phyloP scores from a whole-genome alignment of 2,888 invertebrate genomes.

The Stomorhina lunata region DNA sequence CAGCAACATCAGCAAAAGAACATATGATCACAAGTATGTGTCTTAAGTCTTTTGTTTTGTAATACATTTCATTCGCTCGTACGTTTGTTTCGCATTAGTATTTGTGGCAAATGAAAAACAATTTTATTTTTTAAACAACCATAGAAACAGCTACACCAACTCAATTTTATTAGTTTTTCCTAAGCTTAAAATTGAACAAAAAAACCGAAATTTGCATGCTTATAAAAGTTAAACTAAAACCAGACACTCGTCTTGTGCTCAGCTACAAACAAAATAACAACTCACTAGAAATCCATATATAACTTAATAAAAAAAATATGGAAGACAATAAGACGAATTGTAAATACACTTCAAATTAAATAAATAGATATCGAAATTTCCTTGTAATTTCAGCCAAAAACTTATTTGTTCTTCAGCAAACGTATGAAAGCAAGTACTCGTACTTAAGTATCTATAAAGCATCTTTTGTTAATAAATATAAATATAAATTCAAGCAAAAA shows the following conservation, averaged over 20 bases:
- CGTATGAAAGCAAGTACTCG: not conserved
- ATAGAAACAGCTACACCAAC: conserved; percentile 43
- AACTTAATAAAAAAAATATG: not conserved
- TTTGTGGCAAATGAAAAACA: conserved; percentile 44
- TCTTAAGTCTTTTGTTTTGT: conserved; percentile 64
- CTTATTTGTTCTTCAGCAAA: not conserved
- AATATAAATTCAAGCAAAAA: not conserved
- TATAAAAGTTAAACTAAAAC: not conserved
- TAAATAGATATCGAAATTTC: not conserved
- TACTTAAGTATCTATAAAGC: not conserved
- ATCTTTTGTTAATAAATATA: not conserved
- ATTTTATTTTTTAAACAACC: conserved; percentile 40
- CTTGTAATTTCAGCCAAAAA: not conserved
- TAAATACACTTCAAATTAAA: not conserved
- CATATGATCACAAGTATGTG: conserved; percentile 53
- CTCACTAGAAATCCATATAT: not conserved
- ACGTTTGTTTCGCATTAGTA: not conserved
- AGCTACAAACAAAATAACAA: not conserved
- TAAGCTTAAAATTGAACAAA: not conserved
- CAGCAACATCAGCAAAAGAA: conserved; percentile 1
- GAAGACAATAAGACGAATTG: conserved; percentile 22
- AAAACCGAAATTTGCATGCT: conserved; percentile 56
- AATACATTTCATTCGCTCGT: conserved; percentile 42
- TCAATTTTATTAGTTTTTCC: too few species aligned
- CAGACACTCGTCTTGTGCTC: not conserved